These are phyloP conservation scores for Pseudorectes ferrugineus DNA, from an alignment of 2,113 vertebrate species.

Conservation along the genomic window DNA sequence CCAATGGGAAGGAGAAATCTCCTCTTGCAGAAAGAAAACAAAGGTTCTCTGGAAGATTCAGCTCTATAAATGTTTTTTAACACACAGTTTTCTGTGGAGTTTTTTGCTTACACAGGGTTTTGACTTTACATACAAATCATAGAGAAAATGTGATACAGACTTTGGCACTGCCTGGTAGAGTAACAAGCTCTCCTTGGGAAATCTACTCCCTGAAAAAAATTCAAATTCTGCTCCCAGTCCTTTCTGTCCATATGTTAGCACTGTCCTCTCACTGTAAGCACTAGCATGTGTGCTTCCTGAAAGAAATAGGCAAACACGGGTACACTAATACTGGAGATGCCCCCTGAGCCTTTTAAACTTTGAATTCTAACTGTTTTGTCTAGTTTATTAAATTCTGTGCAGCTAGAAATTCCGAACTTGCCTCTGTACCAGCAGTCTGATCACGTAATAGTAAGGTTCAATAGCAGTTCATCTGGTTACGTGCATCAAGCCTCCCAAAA, in stretches of 20 bases:
- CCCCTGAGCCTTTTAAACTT: neutral
- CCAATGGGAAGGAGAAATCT: neutral
- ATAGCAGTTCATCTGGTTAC: neutral
- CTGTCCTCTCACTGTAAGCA: neutral
- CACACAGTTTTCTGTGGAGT: neutral
- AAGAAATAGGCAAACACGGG: neutral
- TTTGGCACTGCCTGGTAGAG: neutral
- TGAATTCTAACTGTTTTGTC: neutral
- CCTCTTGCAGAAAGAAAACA: neutral
- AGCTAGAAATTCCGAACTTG: neutral
- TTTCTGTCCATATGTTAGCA: neutral
- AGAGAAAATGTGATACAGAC: neutral
- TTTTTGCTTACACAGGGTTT: neutral
- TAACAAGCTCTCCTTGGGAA: neutral
- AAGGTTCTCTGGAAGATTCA: neutral
- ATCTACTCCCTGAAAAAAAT: neutral
- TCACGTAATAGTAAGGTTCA: neutral
- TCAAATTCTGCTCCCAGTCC: neutral
- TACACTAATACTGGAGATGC: neutral
- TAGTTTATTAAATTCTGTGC: neutral
- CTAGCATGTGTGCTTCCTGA: neutral
- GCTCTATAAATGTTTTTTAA: neutral
- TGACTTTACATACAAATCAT: neutral
- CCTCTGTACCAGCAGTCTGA: neutral
- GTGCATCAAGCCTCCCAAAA: neutral